A percentile compares a stretch with the other conserved stretches of the same genome.
phyloP scores from a whole-genome alignment of 2,113 vertebrate species.

The Syngnathus typhle region DNA sequence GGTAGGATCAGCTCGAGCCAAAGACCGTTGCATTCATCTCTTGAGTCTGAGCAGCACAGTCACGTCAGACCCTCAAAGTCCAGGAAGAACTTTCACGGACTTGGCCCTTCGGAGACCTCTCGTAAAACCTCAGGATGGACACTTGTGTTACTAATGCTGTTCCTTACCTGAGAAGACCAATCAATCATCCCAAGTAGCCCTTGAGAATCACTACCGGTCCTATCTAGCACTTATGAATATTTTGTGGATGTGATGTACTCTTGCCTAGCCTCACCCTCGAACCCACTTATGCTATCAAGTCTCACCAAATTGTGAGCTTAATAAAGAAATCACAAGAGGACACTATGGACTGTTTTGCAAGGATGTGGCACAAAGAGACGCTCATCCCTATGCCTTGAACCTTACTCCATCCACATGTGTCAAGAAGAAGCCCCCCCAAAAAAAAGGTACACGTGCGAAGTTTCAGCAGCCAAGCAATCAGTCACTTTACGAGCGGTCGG shows the following conservation, averaged over 20 bases:
- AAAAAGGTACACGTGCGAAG: slow-evolving; percentile 32
- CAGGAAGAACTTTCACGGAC: slow-evolving; percentile 15
- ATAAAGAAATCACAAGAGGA: slow-evolving; percentile 17
- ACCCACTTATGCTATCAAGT: neutral
- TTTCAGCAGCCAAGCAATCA: slow-evolving; percentile 58
- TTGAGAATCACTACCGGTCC: slow-evolving; percentile 18
- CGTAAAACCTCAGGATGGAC: slow-evolving; percentile 43
- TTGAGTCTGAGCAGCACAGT: slow-evolving; percentile 39
- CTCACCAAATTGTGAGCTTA: slow-evolving; percentile 3
- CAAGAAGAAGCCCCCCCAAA: slow-evolving; percentile 9
- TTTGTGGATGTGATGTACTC: slow-evolving; percentile 26
- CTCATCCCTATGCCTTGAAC: slow-evolving; percentile 8
- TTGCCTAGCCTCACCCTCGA: neutral
- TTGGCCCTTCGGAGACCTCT: slow-evolving; percentile 12
- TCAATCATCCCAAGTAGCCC: neutral
- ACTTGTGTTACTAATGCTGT: slow-evolving; percentile 31
- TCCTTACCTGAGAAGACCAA: slow-evolving; percentile 26
- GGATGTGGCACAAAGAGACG: slow-evolving; percentile 36
- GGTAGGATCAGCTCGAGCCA: slow-evolving; percentile 2
- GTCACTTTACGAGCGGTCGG: slow-evolving; percentile 59
- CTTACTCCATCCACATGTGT: slow-evolving; percentile 9
- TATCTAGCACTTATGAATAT: slow-evolving; percentile 40
- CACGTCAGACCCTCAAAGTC: slow-evolving; percentile 6
- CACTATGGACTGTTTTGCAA: slow-evolving; percentile 21
- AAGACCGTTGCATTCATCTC: slow-evolving; percentile 12